phyloP scores from a whole-genome alignment of 2,113 vertebrate species.

The Amia ocellicauda region DNA sequence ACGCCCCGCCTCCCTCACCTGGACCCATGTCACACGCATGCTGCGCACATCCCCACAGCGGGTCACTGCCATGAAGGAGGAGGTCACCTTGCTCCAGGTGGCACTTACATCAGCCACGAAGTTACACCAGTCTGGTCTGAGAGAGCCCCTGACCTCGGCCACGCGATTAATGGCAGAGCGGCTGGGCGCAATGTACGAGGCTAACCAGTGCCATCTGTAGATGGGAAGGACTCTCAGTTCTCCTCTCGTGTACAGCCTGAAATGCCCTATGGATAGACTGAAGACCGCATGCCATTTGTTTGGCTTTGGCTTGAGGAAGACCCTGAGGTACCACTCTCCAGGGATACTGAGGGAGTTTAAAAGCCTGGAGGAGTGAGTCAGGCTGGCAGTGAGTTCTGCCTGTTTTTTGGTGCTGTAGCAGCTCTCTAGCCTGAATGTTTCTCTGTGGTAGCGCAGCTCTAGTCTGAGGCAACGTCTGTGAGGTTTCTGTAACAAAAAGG shows the following conservation, averaged over 20 bases:
- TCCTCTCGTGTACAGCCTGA: slow-evolving; percentile 24
- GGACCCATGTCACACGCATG: slow-evolving; percentile 22
- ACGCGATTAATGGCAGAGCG: too few species aligned
- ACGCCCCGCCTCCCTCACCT: slow-evolving; percentile 9
- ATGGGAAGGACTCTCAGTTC: slow-evolving; percentile 34
- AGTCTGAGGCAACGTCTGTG: slow-evolving; percentile 35
- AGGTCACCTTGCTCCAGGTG: slow-evolving; percentile 27
- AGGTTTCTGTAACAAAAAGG: slow-evolving; percentile 41
- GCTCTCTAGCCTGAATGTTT: slow-evolving; percentile 22
- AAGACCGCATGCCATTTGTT: slow-evolving; percentile 27
- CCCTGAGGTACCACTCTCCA: slow-evolving; percentile 23
- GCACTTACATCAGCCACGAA: slow-evolving; percentile 31
- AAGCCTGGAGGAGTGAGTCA: slow-evolving; percentile 28
- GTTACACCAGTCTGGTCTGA: slow-evolving; percentile 36
- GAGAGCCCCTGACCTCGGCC: slow-evolving; percentile 28
- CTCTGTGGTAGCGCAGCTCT: background rate
- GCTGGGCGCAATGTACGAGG: slow-evolving; percentile 16
- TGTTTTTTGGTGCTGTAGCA: slow-evolving; percentile 26
- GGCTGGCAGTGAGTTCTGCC: slow-evolving; percentile 39
- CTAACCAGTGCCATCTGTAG: slow-evolving; percentile 26
- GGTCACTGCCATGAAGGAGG: slow-evolving; percentile 31
- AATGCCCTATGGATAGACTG: background rate
- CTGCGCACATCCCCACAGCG: slow-evolving; percentile 34
- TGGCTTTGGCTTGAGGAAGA: slow-evolving; percentile 33
- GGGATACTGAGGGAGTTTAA: slow-evolving; percentile 34